Evolutionary conservation across 2,888 invertebrate genomes (phyloP), one percentile per base, ranked within the genome.

Genomic region (Caradrina kadenii): DNA sequence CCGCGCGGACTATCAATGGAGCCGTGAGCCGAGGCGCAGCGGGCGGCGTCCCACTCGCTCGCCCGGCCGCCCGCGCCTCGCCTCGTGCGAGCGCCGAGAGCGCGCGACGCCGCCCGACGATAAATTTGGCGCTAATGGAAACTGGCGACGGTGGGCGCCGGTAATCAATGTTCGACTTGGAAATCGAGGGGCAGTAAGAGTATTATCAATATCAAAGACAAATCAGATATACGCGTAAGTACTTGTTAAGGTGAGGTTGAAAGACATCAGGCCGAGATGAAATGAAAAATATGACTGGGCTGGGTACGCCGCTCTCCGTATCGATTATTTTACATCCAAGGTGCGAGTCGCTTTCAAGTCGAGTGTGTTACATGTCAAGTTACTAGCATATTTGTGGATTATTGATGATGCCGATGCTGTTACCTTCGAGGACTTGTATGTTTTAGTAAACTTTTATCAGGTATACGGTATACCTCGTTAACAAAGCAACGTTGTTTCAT

Each of bases 41-140:
- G 90, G 85, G 85, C 82, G 84, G 86, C 91, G 88, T 91, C 92
- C 90, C 91, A 85, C 89, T 89, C 90, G 88, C 91, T 88, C 90
- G 88, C 90, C 79, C 82, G 85, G 82, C 82, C 81, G 74, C 79
- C 73, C 73, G 73, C 73, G 73, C 69, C 89, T 88, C 90, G 88
- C 77, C 79, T 81, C 67, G 62, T 83, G 79, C 73, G 79, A 58
- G 63, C 61, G 63, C 91, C 94, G 93, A 93, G 83, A 73, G 83
- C 84, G 83, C 87, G 90, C 95, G 94, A 94, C 91, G 89, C 88
- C 88, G 87, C 91, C 93, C 94, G 94, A 95, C 92, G 94, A 92
- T 95, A 93, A 93, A 94, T 95, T 95, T 95, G 95, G 95, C 94
- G 93, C 94, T 94, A 93, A 94, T 93, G 88, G 92, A 91, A 93